Evolutionary conservation across 2,888 invertebrate species (phyloP).

Genomic region (Heliconius aoede): DNA sequence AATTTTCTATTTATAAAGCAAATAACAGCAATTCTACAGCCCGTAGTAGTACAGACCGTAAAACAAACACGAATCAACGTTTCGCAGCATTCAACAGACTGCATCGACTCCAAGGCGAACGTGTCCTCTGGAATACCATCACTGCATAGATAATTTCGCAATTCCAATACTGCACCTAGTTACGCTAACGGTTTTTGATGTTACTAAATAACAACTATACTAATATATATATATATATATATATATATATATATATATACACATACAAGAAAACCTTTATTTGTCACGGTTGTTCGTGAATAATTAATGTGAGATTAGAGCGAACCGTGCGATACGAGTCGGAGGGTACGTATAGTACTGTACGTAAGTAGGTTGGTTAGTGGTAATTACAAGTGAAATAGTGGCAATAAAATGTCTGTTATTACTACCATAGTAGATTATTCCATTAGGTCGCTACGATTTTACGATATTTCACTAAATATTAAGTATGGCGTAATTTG

Average conservation of each 20-base stretch:
- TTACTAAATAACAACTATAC: constrained; percentile 28
- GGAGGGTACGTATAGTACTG: background rate
- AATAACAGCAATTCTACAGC: background rate
- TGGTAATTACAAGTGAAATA: constrained; percentile 50
- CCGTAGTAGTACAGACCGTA: constrained; percentile 30
- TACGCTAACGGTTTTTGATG: constrained; percentile 31
- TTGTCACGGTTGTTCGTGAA: constrained; percentile 22
- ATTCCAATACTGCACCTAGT: constrained; percentile 40
- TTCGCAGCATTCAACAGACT: constrained; percentile 50
- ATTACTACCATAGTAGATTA: constrained; percentile 39
- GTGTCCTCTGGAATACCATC: constrained; percentile 51
- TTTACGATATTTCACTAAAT: constrained; percentile 30
- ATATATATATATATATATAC: background rate
- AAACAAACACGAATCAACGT: constrained; percentile 48
- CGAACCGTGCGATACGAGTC: background rate
- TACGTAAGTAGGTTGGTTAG: constrained; percentile 23
- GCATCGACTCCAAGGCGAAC: constrained; percentile 51
- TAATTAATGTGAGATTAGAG: constrained; percentile 15
- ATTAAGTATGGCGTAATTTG: constrained; percentile 27
- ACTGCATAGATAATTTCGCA: constrained; percentile 47
- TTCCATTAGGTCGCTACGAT: constrained; percentile 35
- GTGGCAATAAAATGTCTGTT: constrained; percentile 48
- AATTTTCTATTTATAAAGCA: background rate
- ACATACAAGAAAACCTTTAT: constrained; percentile 13
- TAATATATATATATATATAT: background rate